Evolutionary conservation across 2,888 invertebrate genomes (phyloP).

Genomic region (Phyllotreta cruciferae): DNA sequence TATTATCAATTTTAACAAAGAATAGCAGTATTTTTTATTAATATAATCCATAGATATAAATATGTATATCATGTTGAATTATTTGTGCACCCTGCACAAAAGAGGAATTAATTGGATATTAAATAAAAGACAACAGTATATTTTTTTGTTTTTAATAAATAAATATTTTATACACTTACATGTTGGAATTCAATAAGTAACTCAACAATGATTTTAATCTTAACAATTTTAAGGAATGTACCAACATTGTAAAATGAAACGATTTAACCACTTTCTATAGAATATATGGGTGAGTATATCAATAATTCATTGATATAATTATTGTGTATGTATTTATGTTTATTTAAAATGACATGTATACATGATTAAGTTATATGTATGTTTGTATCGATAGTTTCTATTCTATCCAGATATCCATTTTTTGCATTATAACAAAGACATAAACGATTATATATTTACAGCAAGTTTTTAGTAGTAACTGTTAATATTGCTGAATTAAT

Average conservation of each 20-base stretch:
- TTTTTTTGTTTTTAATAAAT: constrained; percentile 56
- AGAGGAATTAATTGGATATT: background rate
- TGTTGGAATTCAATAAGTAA: constrained; percentile 47
- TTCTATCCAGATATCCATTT: constrained; percentile 27
- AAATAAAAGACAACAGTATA: constrained; percentile 23
- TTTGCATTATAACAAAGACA: constrained; percentile 17
- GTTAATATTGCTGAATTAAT: no score
- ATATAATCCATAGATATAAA: no score
- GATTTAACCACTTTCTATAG: constrained; percentile 21
- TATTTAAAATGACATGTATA: constrained; percentile 51
- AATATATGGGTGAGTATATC: constrained; percentile 41
- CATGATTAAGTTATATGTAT: constrained; percentile 48
- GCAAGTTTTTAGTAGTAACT: no score
- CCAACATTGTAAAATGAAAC: constrained; percentile 33
- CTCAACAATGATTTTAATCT: constrained; percentile 42
- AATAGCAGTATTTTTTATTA: no score
- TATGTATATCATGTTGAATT: no score
- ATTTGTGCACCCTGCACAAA: no score
- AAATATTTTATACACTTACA: constrained; percentile 58
- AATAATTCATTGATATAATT: constrained; percentile 43
- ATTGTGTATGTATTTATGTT: constrained; percentile 26
- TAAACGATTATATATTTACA: no score
- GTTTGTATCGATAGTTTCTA: constrained; percentile 32
- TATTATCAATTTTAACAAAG: no score
- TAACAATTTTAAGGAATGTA: constrained; percentile 38